Conservation (phyloP, 2,797 vertebrate genomes). For the Hypotaenidia okinawae region DNA sequence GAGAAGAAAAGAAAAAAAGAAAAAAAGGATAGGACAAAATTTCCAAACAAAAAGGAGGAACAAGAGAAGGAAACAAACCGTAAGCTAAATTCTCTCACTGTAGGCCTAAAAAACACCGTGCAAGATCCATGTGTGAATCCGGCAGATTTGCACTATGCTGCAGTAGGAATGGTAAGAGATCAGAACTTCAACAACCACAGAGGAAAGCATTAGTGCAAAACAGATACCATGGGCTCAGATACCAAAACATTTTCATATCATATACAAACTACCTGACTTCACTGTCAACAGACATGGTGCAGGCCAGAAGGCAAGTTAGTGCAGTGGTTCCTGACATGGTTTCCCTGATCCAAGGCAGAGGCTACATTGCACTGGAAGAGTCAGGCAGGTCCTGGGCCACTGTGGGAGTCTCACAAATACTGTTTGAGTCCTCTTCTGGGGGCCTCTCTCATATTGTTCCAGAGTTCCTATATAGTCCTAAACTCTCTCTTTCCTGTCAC, state of each 20-base stretch:
- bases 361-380: background rate
- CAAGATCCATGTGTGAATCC: background rate
- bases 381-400: background rate
- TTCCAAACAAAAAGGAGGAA: background rate
- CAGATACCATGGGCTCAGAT: background rate
- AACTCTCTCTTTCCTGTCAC: background rate
- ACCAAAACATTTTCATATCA: background rate
- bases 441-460: background rate
- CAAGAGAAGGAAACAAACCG: background rate
- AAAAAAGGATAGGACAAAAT: background rate
- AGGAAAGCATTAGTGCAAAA: background rate
- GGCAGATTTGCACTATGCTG: background rate
- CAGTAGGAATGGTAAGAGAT: background rate
- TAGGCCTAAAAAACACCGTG: background rate
- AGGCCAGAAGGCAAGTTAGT: background rate
- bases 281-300: background rate
- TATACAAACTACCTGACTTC: background rate
- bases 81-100: background rate
- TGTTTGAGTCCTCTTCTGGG: background rate
- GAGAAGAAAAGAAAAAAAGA: too few relatives aligned
- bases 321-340: background rate
- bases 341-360: background rate
- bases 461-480: background rate
- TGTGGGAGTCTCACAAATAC: fast-evolving
- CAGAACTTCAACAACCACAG: background rate